These are phyloP conservation scores for Lineus longissimus DNA, from an alignment of 1,140 invertebrate species.

Conservation along the genomic window DNA sequence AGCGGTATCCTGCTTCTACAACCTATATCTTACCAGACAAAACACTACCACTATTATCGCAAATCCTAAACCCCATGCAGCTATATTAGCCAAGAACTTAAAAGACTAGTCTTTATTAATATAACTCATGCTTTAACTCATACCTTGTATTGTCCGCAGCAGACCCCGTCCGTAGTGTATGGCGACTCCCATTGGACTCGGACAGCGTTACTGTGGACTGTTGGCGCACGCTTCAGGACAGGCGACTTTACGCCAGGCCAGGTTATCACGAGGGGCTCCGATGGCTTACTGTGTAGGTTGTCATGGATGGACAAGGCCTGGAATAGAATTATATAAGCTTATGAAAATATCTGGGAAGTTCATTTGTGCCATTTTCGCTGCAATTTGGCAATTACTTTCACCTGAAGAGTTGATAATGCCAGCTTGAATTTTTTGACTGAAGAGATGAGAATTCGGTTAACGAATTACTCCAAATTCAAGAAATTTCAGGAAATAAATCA, in stretches of 20 bases:
- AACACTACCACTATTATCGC: too few relatives aligned
- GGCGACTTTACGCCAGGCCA: constrained; percentile 50
- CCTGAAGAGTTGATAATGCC: too few relatives aligned
- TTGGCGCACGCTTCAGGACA: constrained; percentile 33
- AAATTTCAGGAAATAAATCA: background rate
- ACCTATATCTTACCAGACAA: too few relatives aligned
- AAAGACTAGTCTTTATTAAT: background rate
- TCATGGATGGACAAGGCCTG: constrained; percentile 49
- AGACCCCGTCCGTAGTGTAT: constrained; percentile 47
- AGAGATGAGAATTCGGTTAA: too few relatives aligned
- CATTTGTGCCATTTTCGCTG: too few relatives aligned
- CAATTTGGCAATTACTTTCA: too few relatives aligned
- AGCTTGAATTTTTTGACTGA: too few relatives aligned
- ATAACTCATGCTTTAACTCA: background rate
- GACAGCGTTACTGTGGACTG: constrained; percentile 42
- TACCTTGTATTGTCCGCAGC: constrained; percentile 52
- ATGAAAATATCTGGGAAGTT: too few relatives aligned
- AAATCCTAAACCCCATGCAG: too few relatives aligned
- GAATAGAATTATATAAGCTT: background rate
- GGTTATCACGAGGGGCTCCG: constrained; percentile 45
- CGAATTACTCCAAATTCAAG: too few relatives aligned
- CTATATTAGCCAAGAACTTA: too few relatives aligned
- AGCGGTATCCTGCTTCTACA: too few relatives aligned
- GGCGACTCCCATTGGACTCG: constrained; percentile 48
- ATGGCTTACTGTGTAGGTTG: constrained; percentile 46